These are phyloP conservation scores for Toxotes lorentzi DNA, from an alignment of 2,797 vertebrate species.

Conservation along the genomic window DNA sequence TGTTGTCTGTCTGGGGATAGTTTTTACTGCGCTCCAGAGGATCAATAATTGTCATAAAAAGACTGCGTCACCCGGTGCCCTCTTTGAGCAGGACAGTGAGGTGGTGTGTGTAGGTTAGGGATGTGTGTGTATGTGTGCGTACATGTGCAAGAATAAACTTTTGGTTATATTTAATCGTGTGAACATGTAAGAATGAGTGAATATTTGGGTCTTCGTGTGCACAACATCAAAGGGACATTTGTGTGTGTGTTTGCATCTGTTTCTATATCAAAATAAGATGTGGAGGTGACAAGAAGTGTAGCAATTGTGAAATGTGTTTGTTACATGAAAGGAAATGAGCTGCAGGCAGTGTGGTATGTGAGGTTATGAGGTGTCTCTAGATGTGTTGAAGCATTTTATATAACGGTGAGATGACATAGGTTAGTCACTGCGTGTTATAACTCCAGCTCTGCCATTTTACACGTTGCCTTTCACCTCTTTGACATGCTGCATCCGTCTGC, in stretches of 20 bases:
- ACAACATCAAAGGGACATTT: not conserved
- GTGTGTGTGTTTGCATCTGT: constrained; percentile 1
- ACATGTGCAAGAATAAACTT: constrained; percentile 1
- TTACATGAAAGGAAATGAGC: constrained; percentile 42
- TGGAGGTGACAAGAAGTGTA: constrained; percentile 23
- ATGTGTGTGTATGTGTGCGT: constrained; percentile 15
- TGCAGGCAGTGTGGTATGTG: constrained; percentile 19
- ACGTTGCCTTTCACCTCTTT: constrained; percentile 27
- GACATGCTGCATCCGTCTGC: constrained; percentile 44
- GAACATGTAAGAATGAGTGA: not conserved
- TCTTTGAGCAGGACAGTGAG: constrained; percentile 86
- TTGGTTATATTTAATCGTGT: not conserved
- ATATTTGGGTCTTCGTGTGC: not conserved
- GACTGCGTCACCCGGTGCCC: constrained; percentile 91
- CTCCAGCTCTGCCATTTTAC: not conserved
- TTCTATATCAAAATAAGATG: not conserved
- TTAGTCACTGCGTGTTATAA: constrained; percentile 14
- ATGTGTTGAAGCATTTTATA: constrained; percentile 16
- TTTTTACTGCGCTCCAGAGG: constrained; percentile 94
- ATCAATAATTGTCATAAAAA: constrained; percentile 98
- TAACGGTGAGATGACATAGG: not conserved
- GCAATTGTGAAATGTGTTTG: constrained; percentile 32
- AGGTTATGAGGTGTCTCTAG: constrained; percentile 35
- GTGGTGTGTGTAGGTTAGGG: constrained; percentile 67
- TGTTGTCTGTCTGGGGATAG: constrained; percentile 97